Percentiles rank a stretch among this genome's conserved stretches.
Evolutionary conservation across 2,888 invertebrate genomes (phyloP).

Genomic region (Toxonevra muliebris): DNA sequence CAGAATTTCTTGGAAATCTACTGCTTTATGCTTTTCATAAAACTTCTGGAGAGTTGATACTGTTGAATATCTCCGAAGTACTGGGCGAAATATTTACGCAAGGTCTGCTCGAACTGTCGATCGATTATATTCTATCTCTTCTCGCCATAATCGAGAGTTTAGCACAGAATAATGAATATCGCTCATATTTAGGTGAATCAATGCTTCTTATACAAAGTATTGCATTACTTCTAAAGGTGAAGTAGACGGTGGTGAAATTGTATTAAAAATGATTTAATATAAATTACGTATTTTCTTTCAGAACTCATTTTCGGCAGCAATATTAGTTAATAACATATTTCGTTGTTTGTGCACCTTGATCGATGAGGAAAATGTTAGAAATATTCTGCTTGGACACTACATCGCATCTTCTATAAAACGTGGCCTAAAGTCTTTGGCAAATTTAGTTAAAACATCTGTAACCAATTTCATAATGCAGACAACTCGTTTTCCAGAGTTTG

Average conservation of each 20-base stretch:
- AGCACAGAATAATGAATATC: conserved; percentile 50
- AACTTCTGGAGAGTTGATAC: conserved; percentile 42
- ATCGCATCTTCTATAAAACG: conserved; percentile 52
- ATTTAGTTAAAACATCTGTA: conserved; percentile 54
- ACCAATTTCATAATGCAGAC: conserved; percentile 60
- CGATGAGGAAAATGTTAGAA: conserved; percentile 47
- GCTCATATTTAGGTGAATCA: conserved; percentile 39
- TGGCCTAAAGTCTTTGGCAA: conserved; percentile 52
- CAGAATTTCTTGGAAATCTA: conserved; percentile 46
- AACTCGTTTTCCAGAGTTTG: conserved; percentile 50
- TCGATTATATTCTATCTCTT: conserved; percentile 50
- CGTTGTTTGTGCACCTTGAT: conserved; percentile 56
- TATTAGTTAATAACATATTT: conserved; percentile 54
- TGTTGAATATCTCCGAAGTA: conserved; percentile 32
- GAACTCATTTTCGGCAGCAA: conserved; percentile 44
- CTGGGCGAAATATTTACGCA: conserved; percentile 45
- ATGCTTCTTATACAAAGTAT: conserved; percentile 42
- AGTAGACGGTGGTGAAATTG: background rate
- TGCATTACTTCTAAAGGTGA: conserved; percentile 51
- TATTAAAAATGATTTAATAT: background rate
- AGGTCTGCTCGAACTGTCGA: conserved; percentile 45
- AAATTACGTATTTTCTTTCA: conserved; percentile 6
- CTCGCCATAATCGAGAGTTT: conserved; percentile 51
- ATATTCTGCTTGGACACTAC: conserved; percentile 41
- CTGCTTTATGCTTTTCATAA: conserved; percentile 44